These are phyloP conservation scores for Herpetotheres cachinnans DNA, from an alignment of 2,113 vertebrate genomes.

Conservation along the genomic window DNA sequence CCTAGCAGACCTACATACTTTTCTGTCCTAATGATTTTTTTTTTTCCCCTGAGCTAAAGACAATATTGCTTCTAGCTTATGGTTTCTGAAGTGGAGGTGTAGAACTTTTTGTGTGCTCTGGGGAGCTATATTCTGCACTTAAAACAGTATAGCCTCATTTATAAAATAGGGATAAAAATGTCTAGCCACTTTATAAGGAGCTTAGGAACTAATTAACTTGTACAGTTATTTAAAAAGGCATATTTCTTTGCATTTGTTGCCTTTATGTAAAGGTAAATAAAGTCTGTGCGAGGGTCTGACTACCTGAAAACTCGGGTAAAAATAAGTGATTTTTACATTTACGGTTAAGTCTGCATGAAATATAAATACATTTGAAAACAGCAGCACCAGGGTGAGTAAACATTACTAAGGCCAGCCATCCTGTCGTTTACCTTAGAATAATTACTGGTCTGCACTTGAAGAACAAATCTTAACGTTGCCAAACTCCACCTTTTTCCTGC, in stretches of 20 bases:
- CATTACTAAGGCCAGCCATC: constrained; percentile 13
- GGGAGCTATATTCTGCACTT: neutral
- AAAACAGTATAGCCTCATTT: neutral
- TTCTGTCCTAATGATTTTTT: neutral
- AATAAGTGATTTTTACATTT: neutral
- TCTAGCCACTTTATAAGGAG: constrained; percentile 18
- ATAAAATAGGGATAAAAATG: constrained; percentile 17
- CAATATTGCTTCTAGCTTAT: neutral
- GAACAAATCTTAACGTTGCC: constrained; percentile 27
- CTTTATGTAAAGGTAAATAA: neutral
- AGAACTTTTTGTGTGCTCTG: neutral
- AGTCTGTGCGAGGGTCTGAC: neutral
- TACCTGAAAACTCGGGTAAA: neutral
- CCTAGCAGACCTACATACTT: neutral
- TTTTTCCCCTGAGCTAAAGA: neutral
- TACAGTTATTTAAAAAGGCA: neutral
- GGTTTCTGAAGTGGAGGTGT: neutral
- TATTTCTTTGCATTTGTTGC: neutral
- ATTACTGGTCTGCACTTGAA: constrained; percentile 50
- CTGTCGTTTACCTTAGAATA: constrained; percentile 37
- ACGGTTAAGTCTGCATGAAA: neutral
- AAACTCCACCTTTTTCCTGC: constrained; percentile 64
- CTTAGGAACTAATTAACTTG: neutral
- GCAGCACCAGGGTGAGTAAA: neutral
- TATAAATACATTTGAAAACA: neutral